Base-by-base conservation (phyloP, 2,113 vertebrate species). In the Setophaga kirtlandii region DNA sequence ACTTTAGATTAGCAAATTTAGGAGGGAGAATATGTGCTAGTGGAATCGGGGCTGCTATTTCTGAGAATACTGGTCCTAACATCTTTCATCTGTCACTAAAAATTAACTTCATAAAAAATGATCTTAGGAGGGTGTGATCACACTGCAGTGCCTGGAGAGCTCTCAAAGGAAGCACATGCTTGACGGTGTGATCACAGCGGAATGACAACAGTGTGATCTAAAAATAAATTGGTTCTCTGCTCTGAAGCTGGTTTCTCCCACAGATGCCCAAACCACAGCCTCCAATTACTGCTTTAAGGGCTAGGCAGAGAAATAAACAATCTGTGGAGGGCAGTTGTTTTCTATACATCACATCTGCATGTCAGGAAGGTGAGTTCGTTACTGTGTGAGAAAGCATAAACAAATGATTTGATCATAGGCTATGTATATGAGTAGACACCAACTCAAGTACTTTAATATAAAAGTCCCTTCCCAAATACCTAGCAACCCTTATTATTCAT, bases 41-140 rank as follows among this genome's bases (percentile, higher is more conserved):
- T 35, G 42, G 64, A 92, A 95, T 65, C 83, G 65, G 58, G 56
- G 62, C 70, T 93, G 55, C 74, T 64, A 35, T 71, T 68, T 76
- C 88, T 92, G 90, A 85, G 53, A 58, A 83, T 87, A 94, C 60
- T n/a, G 3, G 71, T 21, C 20, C 24, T n/a, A 90, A 55, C 91
- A 97, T 74, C 89, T 95, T 92, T 93, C 91, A 71, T 88, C 90
- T 94, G 93, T 85, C 85, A 83, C 88, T 89, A 96, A 94, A 97
- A 97, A 94, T 96, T 94, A 89, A 75, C 88, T 90, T 92, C 53
- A 89, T 27, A 82, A 88, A 62, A 93, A 87, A 78, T 60, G 39
- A 95, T 93, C 81, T 93, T 69, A 90, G 78, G 91, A 93, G 44
- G 75, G 87, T 96, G 83, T 0, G 58, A 96, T 96, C 69, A 9